A percentile compares a stretch with the other conserved stretches of the same genome.
Conservation (phyloP, 2,888 invertebrate species). For the Macrosoma leucophasiata region DNA sequence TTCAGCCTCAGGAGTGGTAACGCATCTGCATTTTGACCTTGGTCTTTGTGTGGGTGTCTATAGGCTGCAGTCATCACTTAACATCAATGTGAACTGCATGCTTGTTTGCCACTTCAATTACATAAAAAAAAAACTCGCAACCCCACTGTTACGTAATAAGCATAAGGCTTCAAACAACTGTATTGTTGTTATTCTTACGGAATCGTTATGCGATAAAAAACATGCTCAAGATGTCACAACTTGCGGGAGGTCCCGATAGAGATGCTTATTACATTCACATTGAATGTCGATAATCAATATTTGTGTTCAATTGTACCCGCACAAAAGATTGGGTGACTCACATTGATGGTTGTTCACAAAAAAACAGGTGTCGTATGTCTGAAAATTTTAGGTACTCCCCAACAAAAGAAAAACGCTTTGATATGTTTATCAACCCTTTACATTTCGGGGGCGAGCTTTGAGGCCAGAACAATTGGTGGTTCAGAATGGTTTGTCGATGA, state of each 20-base stretch:
- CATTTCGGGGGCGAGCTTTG: conserved; percentile 53
- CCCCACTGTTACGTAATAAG: no score
- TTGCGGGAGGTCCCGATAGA: conserved; percentile 60
- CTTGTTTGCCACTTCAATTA: no score
- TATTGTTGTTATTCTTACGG: no score
- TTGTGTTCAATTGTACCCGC: conserved; percentile 52
- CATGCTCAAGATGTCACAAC: conserved; percentile 1
- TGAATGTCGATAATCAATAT: conserved; percentile 62
- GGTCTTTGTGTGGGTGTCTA: no score
- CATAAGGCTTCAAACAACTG: no score
- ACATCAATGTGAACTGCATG: no score
- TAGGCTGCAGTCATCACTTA: no score
- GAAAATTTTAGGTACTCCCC: conserved; percentile 31
- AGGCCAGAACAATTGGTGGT: conserved; percentile 53
- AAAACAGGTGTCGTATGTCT: conserved; percentile 62
- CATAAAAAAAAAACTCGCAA: no score
- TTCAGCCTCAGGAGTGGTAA: no score
- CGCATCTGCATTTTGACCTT: no score
- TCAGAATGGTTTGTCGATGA: conserved; percentile 60
- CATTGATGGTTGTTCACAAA: conserved; percentile 47
- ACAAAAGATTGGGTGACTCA: conserved; percentile 54
- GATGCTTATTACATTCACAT: conserved; percentile 45
- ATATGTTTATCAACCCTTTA: conserved; percentile 73
- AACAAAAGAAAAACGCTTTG: conserved; percentile 52
- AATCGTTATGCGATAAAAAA: background rate